These are phyloP conservation scores for Ooceraea biroi DNA, from an alignment of 1,140 invertebrate genomes.

Conservation along the genomic window DNA sequence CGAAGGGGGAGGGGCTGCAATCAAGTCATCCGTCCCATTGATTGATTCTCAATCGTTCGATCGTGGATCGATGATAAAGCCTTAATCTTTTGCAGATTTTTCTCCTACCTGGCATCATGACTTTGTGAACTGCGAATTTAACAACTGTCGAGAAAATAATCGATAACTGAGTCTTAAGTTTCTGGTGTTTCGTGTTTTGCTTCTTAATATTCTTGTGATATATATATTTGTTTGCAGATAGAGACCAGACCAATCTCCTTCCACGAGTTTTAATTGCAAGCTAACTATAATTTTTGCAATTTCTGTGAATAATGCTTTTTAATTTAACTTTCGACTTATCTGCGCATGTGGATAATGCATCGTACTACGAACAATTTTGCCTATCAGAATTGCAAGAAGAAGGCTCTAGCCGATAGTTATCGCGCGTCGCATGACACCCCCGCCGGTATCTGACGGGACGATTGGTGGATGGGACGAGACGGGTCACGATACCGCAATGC, in stretches of 20 bases:
- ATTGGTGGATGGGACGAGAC: constrained; percentile 71
- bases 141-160: no score
- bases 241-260: no score
- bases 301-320: no score
- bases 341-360: not conserved
- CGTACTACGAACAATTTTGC: not conserved
- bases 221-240: no score
- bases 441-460: constrained; percentile 36
- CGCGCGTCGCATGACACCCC: constrained; percentile 32
- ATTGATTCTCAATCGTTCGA: not conserved
- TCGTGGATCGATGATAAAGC: not conserved
- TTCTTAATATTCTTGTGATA: no score
- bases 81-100: no score
- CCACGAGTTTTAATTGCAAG: no score
- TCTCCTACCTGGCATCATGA: no score
- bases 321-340: not conserved
- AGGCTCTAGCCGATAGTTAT: not conserved
- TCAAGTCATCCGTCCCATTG: not conserved
- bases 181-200: no score
- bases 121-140: no score
- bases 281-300: no score
- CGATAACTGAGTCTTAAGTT: no score
- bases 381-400: not conserved
- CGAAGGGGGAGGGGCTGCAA: constrained; percentile 1
- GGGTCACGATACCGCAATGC: constrained; percentile 72